Percentiles rank a stretch among this genome's conserved stretches.
Evolutionary conservation across 30 jellyfish, hydroid and myxozoan genomes (phyloP).

Genomic region (Turritopsis rubra): DNA sequence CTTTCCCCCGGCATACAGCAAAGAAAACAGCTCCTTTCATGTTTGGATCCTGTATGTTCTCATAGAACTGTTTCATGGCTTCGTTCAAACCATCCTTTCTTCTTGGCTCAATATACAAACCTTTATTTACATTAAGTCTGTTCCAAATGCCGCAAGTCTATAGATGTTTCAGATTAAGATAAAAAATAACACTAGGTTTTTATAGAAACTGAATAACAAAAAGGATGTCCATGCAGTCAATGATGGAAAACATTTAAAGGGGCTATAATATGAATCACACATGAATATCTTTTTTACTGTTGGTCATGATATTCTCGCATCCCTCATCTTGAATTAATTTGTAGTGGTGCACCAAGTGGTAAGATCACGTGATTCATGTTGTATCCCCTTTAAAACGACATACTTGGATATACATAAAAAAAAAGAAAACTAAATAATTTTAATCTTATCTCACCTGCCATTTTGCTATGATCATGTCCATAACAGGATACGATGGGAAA

Average conservation of each 20-base stretch:
- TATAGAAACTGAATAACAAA: too few species aligned
- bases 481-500: conserved; percentile 83
- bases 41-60: conserved; percentile 51
- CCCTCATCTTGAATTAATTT: background rate
- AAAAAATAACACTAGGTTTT: too few species aligned
- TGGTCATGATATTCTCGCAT: background rate
- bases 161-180: background rate
- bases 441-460: conserved; percentile 45
- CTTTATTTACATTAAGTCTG: conserved; percentile 45
- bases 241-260: background rate
- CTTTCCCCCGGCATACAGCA: conserved; percentile 96
- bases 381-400: too few species aligned
- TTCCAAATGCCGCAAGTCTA: conserved; percentile 46
- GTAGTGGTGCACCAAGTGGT: background rate
- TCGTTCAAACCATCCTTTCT: conserved; percentile 46
- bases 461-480: conserved; percentile 55
- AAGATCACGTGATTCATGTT: background rate
- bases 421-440: background rate
- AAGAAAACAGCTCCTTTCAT: conserved; percentile 81
- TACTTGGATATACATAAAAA: background rate
- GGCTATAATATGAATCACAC: too few species aligned
- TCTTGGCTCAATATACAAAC: conserved; percentile 61
- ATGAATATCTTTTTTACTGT: too few species aligned
- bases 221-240: too few species aligned
- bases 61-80: conserved; percentile 70